phyloP scores from a whole-genome alignment of 2,888 invertebrate genomes.

The Rapana venosa region DNA sequence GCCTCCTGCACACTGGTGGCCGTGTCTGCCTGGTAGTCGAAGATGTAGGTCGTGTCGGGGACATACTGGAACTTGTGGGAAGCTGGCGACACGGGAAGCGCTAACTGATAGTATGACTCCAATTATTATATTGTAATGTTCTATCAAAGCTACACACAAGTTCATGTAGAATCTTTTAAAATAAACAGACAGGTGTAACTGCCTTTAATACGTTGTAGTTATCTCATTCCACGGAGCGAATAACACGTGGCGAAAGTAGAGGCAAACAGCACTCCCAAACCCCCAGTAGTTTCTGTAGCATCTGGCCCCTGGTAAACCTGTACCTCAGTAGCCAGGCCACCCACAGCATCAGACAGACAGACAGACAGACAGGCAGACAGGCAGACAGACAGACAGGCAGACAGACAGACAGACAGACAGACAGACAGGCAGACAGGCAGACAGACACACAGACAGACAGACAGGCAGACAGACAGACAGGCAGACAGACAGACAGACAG shows the following conservation, averaged over 20 bases:
- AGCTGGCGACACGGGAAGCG: conserved; percentile 51
- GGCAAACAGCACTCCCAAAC: no score
- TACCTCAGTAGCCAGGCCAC: no score
- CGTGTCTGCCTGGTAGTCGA: conserved; percentile 85
- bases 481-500: no score
- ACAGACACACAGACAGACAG: background rate
- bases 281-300: no score
- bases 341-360: conserved; percentile 86
- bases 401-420: conserved; percentile 76
- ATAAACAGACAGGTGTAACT: no score
- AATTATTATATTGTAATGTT: no score
- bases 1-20: conserved; percentile 85
- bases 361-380: conserved; percentile 83
- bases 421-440: conserved; percentile 56
- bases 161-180: no score
- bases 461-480: background rate
- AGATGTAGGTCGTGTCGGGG: conserved; percentile 87
- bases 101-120: no score
- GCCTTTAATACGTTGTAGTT: no score
- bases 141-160: background rate
- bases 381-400: conserved; percentile 81
- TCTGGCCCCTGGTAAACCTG: no score
- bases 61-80: conserved; percentile 78
- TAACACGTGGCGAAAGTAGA: no score
- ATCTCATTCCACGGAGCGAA: no score